Evolutionary conservation across 2,888 invertebrate species (phyloP), one percentile per base, ranked within the genome.

Genomic region (Bimastos eiseni): DNA sequence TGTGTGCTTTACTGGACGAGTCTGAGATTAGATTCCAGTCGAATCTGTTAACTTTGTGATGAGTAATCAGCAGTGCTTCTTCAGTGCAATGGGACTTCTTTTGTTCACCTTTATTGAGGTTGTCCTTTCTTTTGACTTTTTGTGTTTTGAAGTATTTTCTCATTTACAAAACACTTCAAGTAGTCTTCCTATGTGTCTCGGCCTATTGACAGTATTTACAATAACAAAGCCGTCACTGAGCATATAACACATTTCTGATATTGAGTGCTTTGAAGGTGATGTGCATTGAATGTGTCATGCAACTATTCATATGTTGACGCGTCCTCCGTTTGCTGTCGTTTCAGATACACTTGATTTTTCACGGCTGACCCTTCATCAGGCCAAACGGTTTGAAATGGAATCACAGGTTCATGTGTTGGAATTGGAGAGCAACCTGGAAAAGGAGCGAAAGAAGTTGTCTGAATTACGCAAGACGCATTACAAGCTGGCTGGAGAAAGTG

Each of bases 361-460:
- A 4, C 97, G 97, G 93, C 95, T 99, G 92, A 97, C 97, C 86
- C 96, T 99, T 92, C 99, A 99, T 95, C 98, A 98, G 95, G 98
- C 98, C 2, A 98, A 99, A 94, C 97, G 97, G 83, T 96, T 98
- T 93, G 99, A 99, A 96, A 99, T 99, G 98, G 99, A 99, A 95
- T 97, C 98, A 93, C 98, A 96, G 95, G 96, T 96, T 17, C 94
- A 97, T 94, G 97, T 99, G 91, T 96, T 99, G 92, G 98, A 99
- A 95, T 96, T 99, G 93, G 99, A 99, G 95, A 97, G 97, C 92
- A 97, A 97, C 91, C 96, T 99, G 92, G 97, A 98, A 94, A 97
- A 97, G 92, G 98, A 99, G 96, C 96, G 99, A 92, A 96, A 97
- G 92, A 96, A 97, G 92, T 96, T 99, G 92, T 97, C 98, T 41